Evolutionary conservation across 2,797 vertebrate species (phyloP).

Genomic region (Typhlichthys eigenmanni): DNA sequence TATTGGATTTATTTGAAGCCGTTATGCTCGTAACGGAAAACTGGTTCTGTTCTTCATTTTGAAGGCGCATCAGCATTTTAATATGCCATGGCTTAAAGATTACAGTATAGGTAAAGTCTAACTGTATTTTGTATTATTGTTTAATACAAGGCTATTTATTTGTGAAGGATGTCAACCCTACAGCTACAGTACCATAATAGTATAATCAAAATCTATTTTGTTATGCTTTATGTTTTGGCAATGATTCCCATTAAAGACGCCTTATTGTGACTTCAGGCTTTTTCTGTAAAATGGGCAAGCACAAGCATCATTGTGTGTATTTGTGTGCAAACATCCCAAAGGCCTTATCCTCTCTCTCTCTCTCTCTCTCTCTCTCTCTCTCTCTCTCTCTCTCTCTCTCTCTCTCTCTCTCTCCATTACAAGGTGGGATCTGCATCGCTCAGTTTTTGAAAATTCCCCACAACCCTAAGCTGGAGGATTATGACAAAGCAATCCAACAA

Average conservation of each 20-base stretch:
- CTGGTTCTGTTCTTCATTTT: slow-evolving; percentile 32
- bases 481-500: slow-evolving; percentile 88
- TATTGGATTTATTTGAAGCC: slow-evolving; percentile 56
- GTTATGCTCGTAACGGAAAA: slow-evolving; percentile 44
- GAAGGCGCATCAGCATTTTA: slow-evolving; percentile 35
- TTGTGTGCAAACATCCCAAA: slow-evolving; percentile 24
- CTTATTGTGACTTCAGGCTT: slow-evolving; percentile 42
- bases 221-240: slow-evolving; percentile 39
- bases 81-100: slow-evolving; percentile 40
- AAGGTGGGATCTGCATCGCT: slow-evolving; percentile 93
- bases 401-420: slow-evolving; percentile 48
- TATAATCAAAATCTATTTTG: slow-evolving; percentile 44
- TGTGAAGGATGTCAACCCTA: slow-evolving; percentile 33
- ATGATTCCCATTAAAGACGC: slow-evolving; percentile 37
- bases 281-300: slow-evolving; percentile 9
- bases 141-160: slow-evolving; percentile 1
- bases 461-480: slow-evolving; percentile 86
- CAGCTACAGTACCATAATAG: slow-evolving; percentile 26
- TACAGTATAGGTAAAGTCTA: slow-evolving; percentile 44
- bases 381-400: slow-evolving; percentile 50
- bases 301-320: slow-evolving; percentile 6
- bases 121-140: slow-evolving; percentile 9
- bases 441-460: slow-evolving; percentile 93
- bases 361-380: slow-evolving; percentile 54
- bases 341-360: slow-evolving; percentile 49